Conservation (phyloP, 2,888 invertebrate species). For the Carabus problematicus region DNA sequence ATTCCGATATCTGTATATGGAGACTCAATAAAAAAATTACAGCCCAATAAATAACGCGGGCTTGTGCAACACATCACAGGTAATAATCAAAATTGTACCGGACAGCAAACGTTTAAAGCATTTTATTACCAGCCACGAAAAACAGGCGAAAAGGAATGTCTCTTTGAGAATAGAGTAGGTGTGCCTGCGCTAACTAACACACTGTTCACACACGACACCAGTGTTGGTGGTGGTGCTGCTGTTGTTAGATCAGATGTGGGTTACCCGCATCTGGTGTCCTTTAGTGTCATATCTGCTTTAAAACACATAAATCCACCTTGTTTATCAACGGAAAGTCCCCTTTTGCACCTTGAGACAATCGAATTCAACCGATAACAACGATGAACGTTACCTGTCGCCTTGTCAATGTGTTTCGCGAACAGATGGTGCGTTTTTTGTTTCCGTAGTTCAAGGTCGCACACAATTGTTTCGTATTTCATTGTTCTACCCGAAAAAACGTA, state of each 20-base stretch:
- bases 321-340: constrained; percentile 21
- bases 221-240: neutral
- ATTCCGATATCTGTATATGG: constrained; percentile 13
- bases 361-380: neutral
- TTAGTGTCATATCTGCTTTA: constrained; percentile 25
- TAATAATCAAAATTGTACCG: constrained; percentile 18
- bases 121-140: constrained; percentile 12
- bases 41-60: constrained; percentile 23
- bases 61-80: constrained; percentile 21
- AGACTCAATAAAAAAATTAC: constrained; percentile 24
- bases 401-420: constrained; percentile 23
- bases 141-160: constrained; percentile 21
- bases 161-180: neutral
- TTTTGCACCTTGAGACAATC: constrained; percentile 10
- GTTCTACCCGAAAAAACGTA: neutral
- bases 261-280: constrained; percentile 27
- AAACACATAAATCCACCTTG: constrained; percentile 27
- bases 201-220: too few relatives aligned
- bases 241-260: constrained; percentile 25
- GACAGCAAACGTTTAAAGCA: constrained; percentile 17
- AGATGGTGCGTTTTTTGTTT: constrained; percentile 29
- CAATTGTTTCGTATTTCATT: constrained; percentile 29
- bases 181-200: too few relatives aligned
- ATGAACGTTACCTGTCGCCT: neutral
- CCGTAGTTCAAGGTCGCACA: constrained; percentile 25